phyloP scores from a whole-genome alignment of 2,113 vertebrate genomes.

The Amblyopsis rosae region DNA sequence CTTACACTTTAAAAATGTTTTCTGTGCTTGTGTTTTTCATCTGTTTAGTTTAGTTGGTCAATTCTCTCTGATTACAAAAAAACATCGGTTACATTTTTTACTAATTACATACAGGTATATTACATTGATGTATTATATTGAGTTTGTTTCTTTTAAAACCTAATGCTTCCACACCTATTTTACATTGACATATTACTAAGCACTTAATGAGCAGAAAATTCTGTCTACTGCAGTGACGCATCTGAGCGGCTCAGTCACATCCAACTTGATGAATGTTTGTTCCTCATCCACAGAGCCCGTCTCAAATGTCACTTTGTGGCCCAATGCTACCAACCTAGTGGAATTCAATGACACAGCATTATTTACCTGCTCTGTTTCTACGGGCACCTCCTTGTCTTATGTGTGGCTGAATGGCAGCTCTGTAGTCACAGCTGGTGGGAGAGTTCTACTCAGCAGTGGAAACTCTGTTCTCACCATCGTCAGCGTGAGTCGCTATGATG shows the following conservation, averaged over 20 bases:
- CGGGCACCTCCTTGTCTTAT: constrained; percentile 48
- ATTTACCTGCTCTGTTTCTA: constrained; percentile 58
- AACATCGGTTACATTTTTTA: too few species aligned
- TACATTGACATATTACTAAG: too few species aligned
- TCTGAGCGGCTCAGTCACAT: neutral
- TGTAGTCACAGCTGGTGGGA: constrained; percentile 4
- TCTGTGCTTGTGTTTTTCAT: too few species aligned
- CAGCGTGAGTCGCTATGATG: constrained; percentile 50
- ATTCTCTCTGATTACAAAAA: neutral
- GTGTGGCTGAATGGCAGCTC: constrained; percentile 55
- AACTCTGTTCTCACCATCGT: constrained; percentile 52
- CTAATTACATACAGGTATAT: too few species aligned
- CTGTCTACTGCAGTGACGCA: neutral
- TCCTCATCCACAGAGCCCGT: constrained; percentile 58
- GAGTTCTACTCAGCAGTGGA: constrained; percentile 35
- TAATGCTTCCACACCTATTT: too few species aligned
- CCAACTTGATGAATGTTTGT: neutral
- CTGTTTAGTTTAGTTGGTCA: neutral
- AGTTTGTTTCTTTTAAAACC: too few species aligned
- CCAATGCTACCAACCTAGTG: constrained; percentile 50
- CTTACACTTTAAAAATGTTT: too few species aligned
- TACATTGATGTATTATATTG: too few species aligned
- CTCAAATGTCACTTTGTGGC: constrained; percentile 49
- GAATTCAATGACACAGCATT: constrained; percentile 69
- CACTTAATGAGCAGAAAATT: too few species aligned